Evolutionary conservation across 2,888 invertebrate genomes (phyloP).

Genomic region (Meandrusa payeni): DNA sequence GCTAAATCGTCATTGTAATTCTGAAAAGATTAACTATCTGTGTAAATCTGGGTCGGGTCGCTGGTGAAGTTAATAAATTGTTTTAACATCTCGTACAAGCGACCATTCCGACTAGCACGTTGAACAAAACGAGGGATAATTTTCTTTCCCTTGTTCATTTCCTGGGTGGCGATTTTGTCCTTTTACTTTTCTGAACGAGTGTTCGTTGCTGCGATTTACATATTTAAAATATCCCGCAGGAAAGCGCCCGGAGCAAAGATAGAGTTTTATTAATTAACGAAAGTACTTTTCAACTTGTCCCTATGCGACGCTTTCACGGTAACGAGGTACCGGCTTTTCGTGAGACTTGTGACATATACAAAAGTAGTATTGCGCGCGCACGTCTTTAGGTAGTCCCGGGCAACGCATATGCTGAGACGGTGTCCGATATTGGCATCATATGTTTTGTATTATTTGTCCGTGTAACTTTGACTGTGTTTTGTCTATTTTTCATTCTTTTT

Average conservation of each 20-base stretch:
- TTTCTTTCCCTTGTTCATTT: constrained; percentile 23
- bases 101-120: constrained; percentile 9
- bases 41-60: too few relatives aligned
- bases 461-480: too few relatives aligned
- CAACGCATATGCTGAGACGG: too few relatives aligned
- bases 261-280: constrained; percentile 24
- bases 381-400: too few relatives aligned
- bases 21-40: too few relatives aligned
- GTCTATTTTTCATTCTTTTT: too few relatives aligned
- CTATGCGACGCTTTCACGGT: constrained; percentile 15
- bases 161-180: constrained; percentile 15
- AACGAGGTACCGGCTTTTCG: constrained; percentile 13
- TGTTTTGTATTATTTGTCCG: too few relatives aligned
- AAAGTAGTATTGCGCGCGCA: too few relatives aligned
- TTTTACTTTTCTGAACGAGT: constrained; percentile 17
- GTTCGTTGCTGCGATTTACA: constrained; percentile 23
- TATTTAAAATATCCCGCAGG: constrained; percentile 25
- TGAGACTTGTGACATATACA: too few relatives aligned
- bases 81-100: constrained; percentile 5
- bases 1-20: too few relatives aligned
- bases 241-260: constrained; percentile 14
- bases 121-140: constrained; percentile 15
- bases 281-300: constrained; percentile 18
- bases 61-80: constrained; percentile 10
- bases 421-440: too few relatives aligned